These are phyloP conservation scores for Drosophila birchii DNA, from an alignment of 2,888 invertebrate species.

Conservation along the genomic window DNA sequence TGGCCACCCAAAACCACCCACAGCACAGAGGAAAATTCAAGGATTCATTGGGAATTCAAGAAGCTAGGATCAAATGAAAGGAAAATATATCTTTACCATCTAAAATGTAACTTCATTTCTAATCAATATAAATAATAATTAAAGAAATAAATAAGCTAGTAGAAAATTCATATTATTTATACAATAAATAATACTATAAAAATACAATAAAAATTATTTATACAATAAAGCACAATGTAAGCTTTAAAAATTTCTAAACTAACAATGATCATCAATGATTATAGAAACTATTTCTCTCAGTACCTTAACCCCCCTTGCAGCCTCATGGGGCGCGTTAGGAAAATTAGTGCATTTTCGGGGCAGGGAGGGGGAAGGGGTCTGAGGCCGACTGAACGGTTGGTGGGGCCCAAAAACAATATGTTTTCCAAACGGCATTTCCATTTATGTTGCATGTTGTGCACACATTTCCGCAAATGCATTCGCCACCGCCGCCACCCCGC, in stretches of 20 bases:
- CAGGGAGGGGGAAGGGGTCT: not conserved
- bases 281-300: not conserved
- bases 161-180: not conserved
- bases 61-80: not conserved
- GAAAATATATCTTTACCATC: rapidly evolving
- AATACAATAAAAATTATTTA: not conserved
- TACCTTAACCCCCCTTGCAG: not conserved
- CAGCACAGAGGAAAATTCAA: not conserved
- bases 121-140: not conserved
- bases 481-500: slow-evolving; percentile 13
- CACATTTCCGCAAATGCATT: slow-evolving; percentile 79
- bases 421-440: slow-evolving; percentile 79
- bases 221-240: not conserved
- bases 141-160: not conserved
- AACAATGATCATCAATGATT: not conserved
- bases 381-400: slow-evolving; percentile 2
- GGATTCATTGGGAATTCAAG: too few relatives aligned
- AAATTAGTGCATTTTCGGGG: slow-evolving; percentile 78
- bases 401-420: slow-evolving; percentile 77
- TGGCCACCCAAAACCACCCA: not conserved
- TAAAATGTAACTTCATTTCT: not conserved
- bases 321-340: slow-evolving; percentile 73
- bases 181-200: not conserved
- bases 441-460: slow-evolving; percentile 80
- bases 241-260: not conserved